A percentile compares a stretch with the other conserved stretches of the same genome.
Conservation (phyloP, 1,140 invertebrate genomes). For the Drosophila nebulosa region DNA sequence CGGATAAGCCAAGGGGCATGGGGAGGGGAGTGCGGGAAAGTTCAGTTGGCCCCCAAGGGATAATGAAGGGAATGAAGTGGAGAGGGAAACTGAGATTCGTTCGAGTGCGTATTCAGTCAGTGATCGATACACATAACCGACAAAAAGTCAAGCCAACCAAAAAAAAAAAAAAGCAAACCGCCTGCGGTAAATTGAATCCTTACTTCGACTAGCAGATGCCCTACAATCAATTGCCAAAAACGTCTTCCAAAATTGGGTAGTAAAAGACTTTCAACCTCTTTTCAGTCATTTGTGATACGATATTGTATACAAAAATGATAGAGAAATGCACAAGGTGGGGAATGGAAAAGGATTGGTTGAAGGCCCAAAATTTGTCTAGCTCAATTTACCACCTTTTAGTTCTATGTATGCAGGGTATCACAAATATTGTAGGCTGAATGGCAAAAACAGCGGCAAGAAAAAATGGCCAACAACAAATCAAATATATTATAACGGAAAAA, state of each 20-base stretch:
- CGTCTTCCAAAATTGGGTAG: no score
- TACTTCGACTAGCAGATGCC: not conserved
- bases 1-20: not conserved
- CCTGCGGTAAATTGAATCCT: not conserved
- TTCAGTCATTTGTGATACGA: no score
- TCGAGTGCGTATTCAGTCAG: conserved; percentile 18
- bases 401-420: conserved; percentile 2
- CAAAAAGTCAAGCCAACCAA: conserved; percentile 65
- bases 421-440: not conserved
- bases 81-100: not conserved
- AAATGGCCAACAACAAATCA: conserved; percentile 68
- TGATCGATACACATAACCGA: conserved; percentile 61
- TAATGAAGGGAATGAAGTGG: not conserved
- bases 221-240: not conserved
- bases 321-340: no score
- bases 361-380: not conserved
- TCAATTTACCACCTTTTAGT: not conserved
- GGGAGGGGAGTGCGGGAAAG: not conserved
- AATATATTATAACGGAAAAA: conserved; percentile 77
- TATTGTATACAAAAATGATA: no score
- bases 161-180: conserved; percentile 8
- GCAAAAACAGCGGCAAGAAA: conserved; percentile 27
- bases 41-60: not conserved
- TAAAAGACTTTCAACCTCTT: no score
- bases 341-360: no score